Conservation (phyloP, 1,140 invertebrate genomes). For the Eriocheir sinensis region DNA sequence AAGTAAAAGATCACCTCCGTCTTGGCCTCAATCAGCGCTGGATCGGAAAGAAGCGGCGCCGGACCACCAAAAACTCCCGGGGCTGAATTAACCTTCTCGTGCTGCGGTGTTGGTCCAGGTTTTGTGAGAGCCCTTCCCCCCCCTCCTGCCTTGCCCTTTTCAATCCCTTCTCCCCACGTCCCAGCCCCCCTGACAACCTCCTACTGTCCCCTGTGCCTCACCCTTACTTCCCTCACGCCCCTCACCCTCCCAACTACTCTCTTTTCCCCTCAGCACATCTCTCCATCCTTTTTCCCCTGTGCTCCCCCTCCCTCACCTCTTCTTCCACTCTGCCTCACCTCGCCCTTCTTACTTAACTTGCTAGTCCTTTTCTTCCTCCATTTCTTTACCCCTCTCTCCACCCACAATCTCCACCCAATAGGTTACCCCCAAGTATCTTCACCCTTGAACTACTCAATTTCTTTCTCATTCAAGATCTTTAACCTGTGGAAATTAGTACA, state of each 20-base stretch:
- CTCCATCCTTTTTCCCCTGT: neutral
- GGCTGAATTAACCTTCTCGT: constrained; percentile 44
- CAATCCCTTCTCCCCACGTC: neutral
- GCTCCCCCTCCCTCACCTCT: neutral
- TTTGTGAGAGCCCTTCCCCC: neutral
- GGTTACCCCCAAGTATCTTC: neutral
- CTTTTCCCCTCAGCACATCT: neutral
- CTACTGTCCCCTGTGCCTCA: neutral
- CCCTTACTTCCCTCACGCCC: neutral
- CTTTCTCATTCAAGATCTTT: too few species aligned
- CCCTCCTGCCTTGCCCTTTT: neutral
- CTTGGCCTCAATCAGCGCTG: neutral
- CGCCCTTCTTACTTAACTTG: too few species aligned
- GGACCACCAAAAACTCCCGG: neutral
- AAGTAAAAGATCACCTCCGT: neutral
- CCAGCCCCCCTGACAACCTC: neutral
- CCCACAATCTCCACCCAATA: neutral
- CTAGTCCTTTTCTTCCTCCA: constrained; percentile 11
- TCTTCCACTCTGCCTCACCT: too few species aligned
- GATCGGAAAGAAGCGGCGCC: neutral
- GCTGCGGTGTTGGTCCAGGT: neutral
- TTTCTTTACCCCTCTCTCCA: neutral
- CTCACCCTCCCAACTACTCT: neutral
- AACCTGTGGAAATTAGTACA: too few species aligned
- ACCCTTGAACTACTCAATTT: neutral